phyloP scores from a whole-genome alignment of 2,888 invertebrate species.

The Thera obeliscata region DNA sequence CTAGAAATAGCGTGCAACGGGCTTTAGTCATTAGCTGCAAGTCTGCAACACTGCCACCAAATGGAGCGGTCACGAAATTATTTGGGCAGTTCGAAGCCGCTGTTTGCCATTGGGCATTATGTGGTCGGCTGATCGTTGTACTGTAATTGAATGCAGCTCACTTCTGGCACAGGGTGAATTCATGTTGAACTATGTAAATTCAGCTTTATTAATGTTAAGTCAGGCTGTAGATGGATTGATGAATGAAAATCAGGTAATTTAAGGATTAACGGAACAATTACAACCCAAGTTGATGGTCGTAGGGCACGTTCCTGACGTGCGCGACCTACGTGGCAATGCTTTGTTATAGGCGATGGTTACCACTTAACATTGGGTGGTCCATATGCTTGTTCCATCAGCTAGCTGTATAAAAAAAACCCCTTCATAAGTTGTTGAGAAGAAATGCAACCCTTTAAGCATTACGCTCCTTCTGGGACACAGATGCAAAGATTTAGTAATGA shows the following conservation, averaged over 20 bases:
- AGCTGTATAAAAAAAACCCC: too few species aligned
- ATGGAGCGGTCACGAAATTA: slow-evolving; percentile 27
- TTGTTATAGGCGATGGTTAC: too few species aligned
- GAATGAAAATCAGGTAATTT: too few species aligned
- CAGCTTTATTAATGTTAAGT: not conserved
- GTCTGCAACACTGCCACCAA: slow-evolving; percentile 34
- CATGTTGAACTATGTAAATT: not conserved
- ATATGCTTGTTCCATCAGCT: too few species aligned
- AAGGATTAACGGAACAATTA: too few species aligned
- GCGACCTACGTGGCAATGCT: too few species aligned
- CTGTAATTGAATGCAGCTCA: slow-evolving; percentile 31
- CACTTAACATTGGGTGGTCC: too few species aligned
- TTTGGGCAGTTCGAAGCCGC: slow-evolving; percentile 26
- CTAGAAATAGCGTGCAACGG: not conserved
- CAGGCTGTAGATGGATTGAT: not conserved
- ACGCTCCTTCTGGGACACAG: not conserved
- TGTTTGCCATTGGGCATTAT: slow-evolving; percentile 31
- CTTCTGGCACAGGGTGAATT: slow-evolving; percentile 14
- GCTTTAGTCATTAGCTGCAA: slow-evolving; percentile 23
- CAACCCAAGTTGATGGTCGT: too few species aligned
- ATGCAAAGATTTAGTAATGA: not conserved
- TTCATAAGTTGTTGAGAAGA: too few species aligned
- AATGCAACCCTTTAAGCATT: not conserved
- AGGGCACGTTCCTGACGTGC: too few species aligned
- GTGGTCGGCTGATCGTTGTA: slow-evolving; percentile 25